Evolutionary conservation across 2,113 vertebrate genomes (phyloP).

Genomic region (human): DNA sequence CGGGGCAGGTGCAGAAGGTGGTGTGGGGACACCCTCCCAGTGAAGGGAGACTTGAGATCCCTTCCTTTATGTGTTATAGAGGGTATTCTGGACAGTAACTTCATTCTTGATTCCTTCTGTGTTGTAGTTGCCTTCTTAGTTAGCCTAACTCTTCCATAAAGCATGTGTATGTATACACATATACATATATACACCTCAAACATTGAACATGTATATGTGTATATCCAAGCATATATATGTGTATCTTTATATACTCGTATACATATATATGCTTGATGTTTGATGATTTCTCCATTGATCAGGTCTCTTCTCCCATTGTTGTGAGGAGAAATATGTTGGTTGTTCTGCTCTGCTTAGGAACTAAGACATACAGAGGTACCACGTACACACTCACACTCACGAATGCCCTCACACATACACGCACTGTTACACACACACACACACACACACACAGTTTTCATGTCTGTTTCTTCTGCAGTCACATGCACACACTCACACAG

Average conservation of each 20-base stretch:
- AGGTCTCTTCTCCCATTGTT: neutral
- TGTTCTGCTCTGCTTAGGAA: neutral
- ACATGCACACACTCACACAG: too few species aligned
- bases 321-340: neutral
- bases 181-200: neutral
- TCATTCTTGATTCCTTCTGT: neutral
- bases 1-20: fast-evolving
- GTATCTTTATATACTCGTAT: too few species aligned
- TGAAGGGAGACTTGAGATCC: neutral
- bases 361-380: neutral
- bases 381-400: too few species aligned
- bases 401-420: neutral
- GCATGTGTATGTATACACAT: neutral
- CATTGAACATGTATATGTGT: too few species aligned
- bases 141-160: neutral
- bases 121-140: neutral
- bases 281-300: neutral
- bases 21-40: neutral
- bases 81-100: neutral
- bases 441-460: neutral
- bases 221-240: too few species aligned
- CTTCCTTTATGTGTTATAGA: neutral
- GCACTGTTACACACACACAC: too few species aligned
- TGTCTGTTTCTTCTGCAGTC: neutral
- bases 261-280: too few species aligned